Evolutionary conservation across 2,888 invertebrate genomes (phyloP), one percentile per base, ranked within the genome.

Genomic region (Adelognathus sp.): DNA sequence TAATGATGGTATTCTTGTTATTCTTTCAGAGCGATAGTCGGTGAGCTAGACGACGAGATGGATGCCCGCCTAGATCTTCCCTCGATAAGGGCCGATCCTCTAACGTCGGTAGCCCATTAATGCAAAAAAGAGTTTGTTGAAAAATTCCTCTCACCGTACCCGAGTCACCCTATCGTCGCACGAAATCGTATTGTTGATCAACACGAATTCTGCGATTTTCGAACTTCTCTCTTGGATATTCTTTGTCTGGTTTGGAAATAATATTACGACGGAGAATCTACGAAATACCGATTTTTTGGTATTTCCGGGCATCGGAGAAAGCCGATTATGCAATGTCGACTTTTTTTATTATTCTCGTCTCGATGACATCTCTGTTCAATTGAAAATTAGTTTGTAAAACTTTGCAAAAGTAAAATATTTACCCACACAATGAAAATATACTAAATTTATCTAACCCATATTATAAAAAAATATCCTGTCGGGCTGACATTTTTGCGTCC

Each of bases 31-130:
- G 97, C 97, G 2, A 95, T 97, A 50, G 95, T 97, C 79, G 97
- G 97, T 46, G 95, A 96, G 91, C 94, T 97, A 85, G 97, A 97
- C 88, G 97, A 97, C 88, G 95, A 95, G 79, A 93, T 97, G 84
- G 97, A 97, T 89, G 95, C 96, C 79, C 93, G 96, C 89, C 91
- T 97, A 86, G 97, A 97, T 90, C 93, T 97, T 85, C 94, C 95
- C 27, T 95, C 95, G 84, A 96, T 97, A 84, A 94, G 96, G 91
- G 97, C 97, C 63, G 97, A 97, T 91, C 97, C 97, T 0, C 92
- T 97, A 81, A 96, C 95, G 86, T 94, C 97, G 69, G 96, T 97
- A 84, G 94, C 95, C 81, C 97, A 97, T 92, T 97, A 90, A 91
- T 63, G 77, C 79, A 69, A 71, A 70, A 58, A 24, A 11, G 7